Percentiles rank a stretch among this genome's conserved stretches.
phyloP scores from a whole-genome alignment of 2,113 vertebrate species.

The Xenotilapia leptura region DNA sequence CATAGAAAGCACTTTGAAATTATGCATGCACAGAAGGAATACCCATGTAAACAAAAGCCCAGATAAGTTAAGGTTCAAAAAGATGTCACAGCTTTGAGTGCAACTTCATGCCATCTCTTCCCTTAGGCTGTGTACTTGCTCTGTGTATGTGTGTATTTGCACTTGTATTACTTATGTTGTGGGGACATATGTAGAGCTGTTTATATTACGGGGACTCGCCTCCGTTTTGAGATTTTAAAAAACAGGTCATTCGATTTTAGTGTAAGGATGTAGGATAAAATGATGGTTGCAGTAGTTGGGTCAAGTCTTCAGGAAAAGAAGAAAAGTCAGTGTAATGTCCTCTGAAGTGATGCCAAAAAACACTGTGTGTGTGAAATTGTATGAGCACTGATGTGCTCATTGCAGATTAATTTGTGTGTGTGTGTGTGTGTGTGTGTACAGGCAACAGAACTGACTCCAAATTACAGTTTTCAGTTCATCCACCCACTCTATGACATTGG shows the following conservation, averaged over 20 bases:
- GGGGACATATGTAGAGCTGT: neutral
- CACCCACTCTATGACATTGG: conserved; percentile 20
- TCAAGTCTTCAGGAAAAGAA: neutral
- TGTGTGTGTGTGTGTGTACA: neutral
- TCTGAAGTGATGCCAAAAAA: neutral
- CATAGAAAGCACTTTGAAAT: neutral
- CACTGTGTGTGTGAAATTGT: neutral
- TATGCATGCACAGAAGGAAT: neutral
- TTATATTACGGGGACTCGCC: neutral
- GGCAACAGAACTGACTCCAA: conserved; percentile 14
- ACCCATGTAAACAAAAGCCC: neutral
- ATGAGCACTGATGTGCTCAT: neutral
- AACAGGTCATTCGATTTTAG: neutral
- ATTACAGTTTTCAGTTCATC: conserved; percentile 40
- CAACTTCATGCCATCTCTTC: neutral
- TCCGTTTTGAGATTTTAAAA: neutral
- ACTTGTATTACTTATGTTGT: neutral
- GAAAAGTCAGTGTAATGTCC: neutral
- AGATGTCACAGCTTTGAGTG: neutral
- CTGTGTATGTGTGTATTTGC: neutral
- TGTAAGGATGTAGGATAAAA: neutral
- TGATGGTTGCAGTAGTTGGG: neutral
- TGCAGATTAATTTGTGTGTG: neutral
- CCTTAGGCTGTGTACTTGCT: neutral
- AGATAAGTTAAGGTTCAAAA: neutral